Evolutionary conservation across 2,113 vertebrate genomes (phyloP).

Genomic region (Muntiacus reevesi): DNA sequence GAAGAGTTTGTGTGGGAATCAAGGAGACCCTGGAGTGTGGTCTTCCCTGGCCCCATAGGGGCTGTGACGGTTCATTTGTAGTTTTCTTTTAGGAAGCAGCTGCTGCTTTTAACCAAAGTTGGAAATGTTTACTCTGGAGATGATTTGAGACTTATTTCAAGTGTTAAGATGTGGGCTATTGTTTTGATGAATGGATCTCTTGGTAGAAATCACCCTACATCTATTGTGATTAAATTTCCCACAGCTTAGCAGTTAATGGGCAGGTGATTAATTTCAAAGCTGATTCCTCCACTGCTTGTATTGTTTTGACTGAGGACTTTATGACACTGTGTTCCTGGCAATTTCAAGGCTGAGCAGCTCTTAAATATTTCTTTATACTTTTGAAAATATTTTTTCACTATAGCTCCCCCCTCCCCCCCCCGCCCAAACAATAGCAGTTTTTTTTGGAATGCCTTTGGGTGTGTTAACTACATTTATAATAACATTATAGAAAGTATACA

Average conservation of each 20-base stretch:
- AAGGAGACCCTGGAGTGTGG: fast-evolving
- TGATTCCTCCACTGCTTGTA: background rate
- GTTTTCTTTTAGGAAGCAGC: background rate
- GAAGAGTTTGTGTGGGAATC: background rate
- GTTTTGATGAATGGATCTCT: background rate
- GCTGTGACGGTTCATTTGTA: fast-evolving
- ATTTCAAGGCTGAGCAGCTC: slow-evolving; percentile 19
- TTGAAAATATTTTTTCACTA: background rate
- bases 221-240: background rate
- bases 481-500: background rate
- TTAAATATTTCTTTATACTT: slow-evolving; percentile 33
- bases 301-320: background rate
- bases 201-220: background rate
- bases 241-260: background rate
- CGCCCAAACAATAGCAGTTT: background rate
- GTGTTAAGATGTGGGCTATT: background rate
- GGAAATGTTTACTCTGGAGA: background rate
- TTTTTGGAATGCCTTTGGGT: background rate
- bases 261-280: background rate
- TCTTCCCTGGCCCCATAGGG: fast-evolving
- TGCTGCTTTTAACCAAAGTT: background rate
- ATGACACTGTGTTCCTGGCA: background rate
- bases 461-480: background rate
- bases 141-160: background rate
- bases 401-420: too few species aligned